phyloP scores from a whole-genome alignment of 2,113 vertebrate species.

The Geococcyx californianus region DNA sequence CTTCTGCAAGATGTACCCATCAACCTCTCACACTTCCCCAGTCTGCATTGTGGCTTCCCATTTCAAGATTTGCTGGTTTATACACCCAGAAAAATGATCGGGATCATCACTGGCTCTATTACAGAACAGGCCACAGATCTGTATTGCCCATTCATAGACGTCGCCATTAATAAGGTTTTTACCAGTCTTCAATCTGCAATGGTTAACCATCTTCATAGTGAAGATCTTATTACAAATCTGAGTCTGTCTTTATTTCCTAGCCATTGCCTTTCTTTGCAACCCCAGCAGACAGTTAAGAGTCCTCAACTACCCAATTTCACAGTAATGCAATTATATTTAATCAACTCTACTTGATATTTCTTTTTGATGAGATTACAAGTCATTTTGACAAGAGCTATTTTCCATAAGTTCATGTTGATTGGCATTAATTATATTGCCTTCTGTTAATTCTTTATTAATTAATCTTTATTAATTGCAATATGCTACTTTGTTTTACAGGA shows the following conservation, averaged over 20 bases:
- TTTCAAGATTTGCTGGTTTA: not conserved
- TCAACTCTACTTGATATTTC: conserved; percentile 54
- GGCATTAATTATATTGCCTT: conserved; percentile 42
- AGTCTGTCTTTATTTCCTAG: not conserved
- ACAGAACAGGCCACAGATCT: not conserved
- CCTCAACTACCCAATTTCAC: conserved; percentile 24
- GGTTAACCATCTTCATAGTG: not conserved
- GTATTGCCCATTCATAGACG: not conserved
- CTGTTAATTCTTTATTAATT: conserved; percentile 60
- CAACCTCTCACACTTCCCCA: not conserved
- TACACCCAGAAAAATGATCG: not conserved
- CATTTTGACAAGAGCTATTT: conserved; percentile 50
- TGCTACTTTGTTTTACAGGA: not conserved
- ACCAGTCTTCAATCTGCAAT: not conserved
- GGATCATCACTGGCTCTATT: not conserved
- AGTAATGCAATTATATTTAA: conserved; percentile 54
- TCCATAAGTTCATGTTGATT: conserved; percentile 34
- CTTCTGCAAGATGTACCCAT: not conserved
- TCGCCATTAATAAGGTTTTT: not conserved
- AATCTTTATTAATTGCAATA: conserved; percentile 43
- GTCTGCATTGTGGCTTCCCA: not conserved
- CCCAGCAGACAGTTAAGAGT: not conserved
- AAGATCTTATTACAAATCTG: not conserved
- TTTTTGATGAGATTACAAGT: conserved; percentile 58
- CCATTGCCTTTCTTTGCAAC: not conserved